A percentile compares a stretch with the other conserved stretches of the same genome.
These are phyloP conservation scores for Bombus picipes DNA, from an alignment of 1,140 invertebrate genomes.

Conservation along the genomic window DNA sequence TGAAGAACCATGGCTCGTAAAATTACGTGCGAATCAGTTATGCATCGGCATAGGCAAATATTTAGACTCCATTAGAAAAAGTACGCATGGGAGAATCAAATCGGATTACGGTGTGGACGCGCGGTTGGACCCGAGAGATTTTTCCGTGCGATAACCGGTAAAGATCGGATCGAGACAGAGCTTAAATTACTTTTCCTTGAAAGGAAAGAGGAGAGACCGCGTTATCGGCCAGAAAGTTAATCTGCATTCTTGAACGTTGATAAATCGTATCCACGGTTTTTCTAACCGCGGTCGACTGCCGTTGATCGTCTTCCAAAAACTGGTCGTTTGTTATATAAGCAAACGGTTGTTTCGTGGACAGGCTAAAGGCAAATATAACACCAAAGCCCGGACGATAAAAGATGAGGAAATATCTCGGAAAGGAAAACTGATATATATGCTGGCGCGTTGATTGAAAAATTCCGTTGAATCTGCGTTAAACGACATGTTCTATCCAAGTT, in stretches of 20 bases:
- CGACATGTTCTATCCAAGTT: not conserved
- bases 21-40: not conserved
- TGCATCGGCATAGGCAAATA: not conserved
- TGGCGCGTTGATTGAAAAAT: not conserved
- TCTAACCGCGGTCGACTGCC: not conserved
- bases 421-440: not conserved
- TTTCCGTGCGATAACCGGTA: slow-evolving; percentile 7
- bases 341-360: not conserved
- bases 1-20: not conserved
- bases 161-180: slow-evolving; percentile 11
- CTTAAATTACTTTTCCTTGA: slow-evolving; percentile 35
- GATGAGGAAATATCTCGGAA: not conserved
- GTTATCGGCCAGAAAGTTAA: slow-evolving; percentile 38
- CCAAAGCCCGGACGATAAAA: not conserved
- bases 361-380: not conserved
- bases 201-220: not conserved
- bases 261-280: slow-evolving; percentile 25
- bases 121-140: slow-evolving; percentile 2
- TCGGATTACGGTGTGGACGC: too few relatives aligned
- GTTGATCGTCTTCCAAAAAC: not conserved
- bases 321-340: slow-evolving; percentile 11
- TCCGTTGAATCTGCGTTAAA: not conserved
- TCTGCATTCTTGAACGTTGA: slow-evolving; percentile 36
- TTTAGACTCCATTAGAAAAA: not conserved
- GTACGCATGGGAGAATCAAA: too few relatives aligned